Evolutionary conservation across 2,888 invertebrate species (phyloP), one percentile per base, ranked within the genome.

Genomic region (Ernsta delagoae): DNA sequence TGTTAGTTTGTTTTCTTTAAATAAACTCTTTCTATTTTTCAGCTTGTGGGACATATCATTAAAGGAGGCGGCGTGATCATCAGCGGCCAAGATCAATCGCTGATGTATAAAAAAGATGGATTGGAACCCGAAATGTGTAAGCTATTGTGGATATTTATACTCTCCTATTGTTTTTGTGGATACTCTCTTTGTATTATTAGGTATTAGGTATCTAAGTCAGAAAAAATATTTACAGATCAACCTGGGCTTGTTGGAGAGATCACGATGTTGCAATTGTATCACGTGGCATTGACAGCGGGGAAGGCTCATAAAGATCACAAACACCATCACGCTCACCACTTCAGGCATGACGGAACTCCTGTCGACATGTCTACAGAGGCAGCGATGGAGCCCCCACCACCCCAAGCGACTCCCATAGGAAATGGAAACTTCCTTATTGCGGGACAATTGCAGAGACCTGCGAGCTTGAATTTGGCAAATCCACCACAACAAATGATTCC

Each of bases 301-400:
- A 97, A 97, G 85, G 97, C 97, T 0, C 97, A 97, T 88, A 96
- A 96, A 74, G 97, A 97, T 80, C 97, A 97, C 87, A 97, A 97
- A 80, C 97, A 97, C 80, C 97, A 97, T 82, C 97, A 97, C 86
- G 97, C 95, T 0, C 97, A 97, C 82, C 96, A 96, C 78, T 96
- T 96, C 80, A 96, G 95, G 78, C 96, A 96, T 80, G 95, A 96
- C 73, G 97, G 96, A 0, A 93, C 91, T 12, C 94, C 94, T 12
- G 84, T 95, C 11, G 95, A 95, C 8, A 93, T 95, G 3, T 87
- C 95, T 7, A 93, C 95, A 0, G 94, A 95, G 56, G 91, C 95
- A 0, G 93, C 93, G 0, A 93, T 95, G 0, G 94, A 94, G 41
- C 85, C 89, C 0, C 93, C 95, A 0, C 87, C 92, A 24, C 91